Evolutionary conservation across 2,888 invertebrate species (phyloP), one percentile per base, ranked within the genome.

Genomic region (Agriotes lineatus): DNA sequence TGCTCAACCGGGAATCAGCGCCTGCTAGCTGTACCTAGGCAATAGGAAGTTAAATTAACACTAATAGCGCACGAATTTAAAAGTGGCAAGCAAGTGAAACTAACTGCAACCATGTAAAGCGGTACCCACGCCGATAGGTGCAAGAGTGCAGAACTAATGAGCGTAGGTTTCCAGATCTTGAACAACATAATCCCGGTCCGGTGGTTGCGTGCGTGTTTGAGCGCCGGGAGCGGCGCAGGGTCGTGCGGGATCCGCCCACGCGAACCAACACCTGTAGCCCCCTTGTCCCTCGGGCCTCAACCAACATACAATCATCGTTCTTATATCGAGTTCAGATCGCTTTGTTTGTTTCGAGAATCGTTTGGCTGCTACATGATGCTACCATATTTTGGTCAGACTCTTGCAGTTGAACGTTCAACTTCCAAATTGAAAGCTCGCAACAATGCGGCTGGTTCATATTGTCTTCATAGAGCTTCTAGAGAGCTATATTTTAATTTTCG

Each of bases 81-180:
- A 69, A 69, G 64, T 59, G 50, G 63, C 58, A 68, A 59, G 63
- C 69, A 54, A 69, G 69, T 69, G 69, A 69, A 69, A 62, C 68
- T 64, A 64, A 45, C 69, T 64, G 52, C 48, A 60, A 10, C 57
- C 59, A 69, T 57, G 54, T 59, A 44, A 60, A 58, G 59, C 68
- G 48, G 58, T 66, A 69, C 74, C 73, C 69, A 75, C 72, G 71
- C 70, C 70, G 74, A 72, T 73, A 72, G 72, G 74, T 73, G 77
- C 78, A 79, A 75, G 78, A 78, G 73, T 78, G 79, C 79, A 77
- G 78, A 79, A 81, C 80, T 81, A 81, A 81, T 78, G 79, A 80
- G 80, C 76, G 75, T 75, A 74, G 75, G 77, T 80, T 80, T 79
- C 81, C 79, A 79, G 79, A 79, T 79, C 79, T 77, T 78, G 79